Evolutionary conservation across 2,888 invertebrate species (phyloP), one percentile per base, ranked within the genome.

Genomic region (Bhutanitis thaidina): DNA sequence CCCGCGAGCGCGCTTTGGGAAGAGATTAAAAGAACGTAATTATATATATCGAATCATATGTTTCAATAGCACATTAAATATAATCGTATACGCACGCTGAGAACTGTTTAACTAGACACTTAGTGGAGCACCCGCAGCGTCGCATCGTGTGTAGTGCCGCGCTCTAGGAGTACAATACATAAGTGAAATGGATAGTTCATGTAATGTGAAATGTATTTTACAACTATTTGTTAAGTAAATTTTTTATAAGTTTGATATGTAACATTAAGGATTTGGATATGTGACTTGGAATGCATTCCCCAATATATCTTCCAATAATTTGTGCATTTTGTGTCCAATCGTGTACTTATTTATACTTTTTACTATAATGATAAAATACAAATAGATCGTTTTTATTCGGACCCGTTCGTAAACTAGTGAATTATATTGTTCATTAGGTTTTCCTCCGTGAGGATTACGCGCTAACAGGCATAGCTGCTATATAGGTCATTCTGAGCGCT

Each of bases 281-380:
- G 64, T 61, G 61, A 70, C 67, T 72, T 58, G 64, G 70, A 69
- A 79, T 79, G 85, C 86, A 87, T 87, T 87, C 86, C 86, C 68
- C 67, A 71, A 64, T 72, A 68, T 69, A 73, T 75, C 76, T 82
- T 85, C 82, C 82, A 77, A 63, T 73, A 63, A 58, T 66, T 71
- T 71, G 64, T 71, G 80, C 80, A 77, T 78, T 77, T 76, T 69
- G 67, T 74, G 61, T 72, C 71, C 65, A 63, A 64, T 68, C 56
- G 54, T 59, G 66, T 58, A 49, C 38, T 41, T 32, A 44, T 57
- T 3, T 20, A 20, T 5, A 3, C 5, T 20, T 20, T 20, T 3
- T 5, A 3, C 20, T 20, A 20, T 20, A 20, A 53, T 66, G 67
- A 70, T 69, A 66, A 30, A 20, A 38, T 49, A 43, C 7, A 35